Base-by-base conservation (phyloP, 2,888 invertebrate species). In the Idaea dimidiata region DNA sequence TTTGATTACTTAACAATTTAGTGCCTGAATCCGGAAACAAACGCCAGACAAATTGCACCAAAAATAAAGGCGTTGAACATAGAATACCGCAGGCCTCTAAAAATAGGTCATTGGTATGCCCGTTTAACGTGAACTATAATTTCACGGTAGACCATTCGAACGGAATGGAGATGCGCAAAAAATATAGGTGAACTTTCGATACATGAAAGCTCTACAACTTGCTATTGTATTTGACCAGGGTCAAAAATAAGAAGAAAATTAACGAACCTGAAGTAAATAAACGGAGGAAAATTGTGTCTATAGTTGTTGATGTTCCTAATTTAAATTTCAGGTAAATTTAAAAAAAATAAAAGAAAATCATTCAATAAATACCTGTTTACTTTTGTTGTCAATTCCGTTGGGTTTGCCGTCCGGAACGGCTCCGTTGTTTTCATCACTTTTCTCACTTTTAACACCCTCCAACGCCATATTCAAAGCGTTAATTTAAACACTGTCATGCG, bases 331-430 rank as follows among this genome's bases (percentile, higher is more conserved):
- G 24, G 5, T 24, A 77, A 77, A 76, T 69, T 66, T 64, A 65
- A 58, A 59, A 70, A 72, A 79, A 82, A 81, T 75, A 73, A 72
- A 71, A 78, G 80, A 79, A 80, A 76, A 75, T 67, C 72, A 76
- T 75, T 75, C 72, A 72, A 77, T 81, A 75, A 68, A 75, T 90
- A 91, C 92, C 91, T 94, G 94, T 89, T 94, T 93, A 88, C 88
- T 91, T 87, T 91, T 93, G 88, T 91, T 93, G 89, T 93, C 93
- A 82, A 89, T 93, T 84, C 93, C 93, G 84, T 93, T 93, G 81
- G 91, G 86, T 83, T 93, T 93, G 81, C 88, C 83, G 82, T 93
- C 93, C 75, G 88, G 87, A 71, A 91, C 83, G 77, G 88, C 91
- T 74, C 89, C 90, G 84, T 90, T 93, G 86, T 90, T 93, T 84